A percentile compares a stretch with the other conserved stretches of the same genome.
These are phyloP conservation scores for Vollenhovia emeryi DNA, from an alignment of 1,140 invertebrate species.

Conservation along the genomic window DNA sequence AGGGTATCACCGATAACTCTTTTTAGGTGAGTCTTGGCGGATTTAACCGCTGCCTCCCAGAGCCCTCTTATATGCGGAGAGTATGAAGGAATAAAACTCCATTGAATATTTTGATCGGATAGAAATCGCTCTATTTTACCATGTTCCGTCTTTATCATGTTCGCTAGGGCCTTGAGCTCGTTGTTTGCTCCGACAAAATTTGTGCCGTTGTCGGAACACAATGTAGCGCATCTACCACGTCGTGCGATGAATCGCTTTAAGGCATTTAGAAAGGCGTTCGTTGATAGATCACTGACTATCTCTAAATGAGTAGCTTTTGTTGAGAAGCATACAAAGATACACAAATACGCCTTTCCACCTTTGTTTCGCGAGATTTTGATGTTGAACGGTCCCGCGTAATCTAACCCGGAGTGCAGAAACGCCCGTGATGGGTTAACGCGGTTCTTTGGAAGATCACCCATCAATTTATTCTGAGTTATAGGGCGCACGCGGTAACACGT, in stretches of 20 bases:
- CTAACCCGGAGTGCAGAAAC: neutral
- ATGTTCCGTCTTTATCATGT: neutral
- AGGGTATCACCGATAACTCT: neutral
- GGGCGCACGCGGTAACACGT: neutral
- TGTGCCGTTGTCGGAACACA: conserved; percentile 1
- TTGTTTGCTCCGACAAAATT: neutral
- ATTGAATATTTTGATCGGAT: neutral
- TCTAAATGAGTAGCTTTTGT: conserved; percentile 17
- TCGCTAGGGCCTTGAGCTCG: neutral
- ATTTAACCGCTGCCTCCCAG: neutral
- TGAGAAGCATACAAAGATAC: neutral
- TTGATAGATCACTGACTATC: neutral
- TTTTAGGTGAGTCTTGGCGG: neutral
- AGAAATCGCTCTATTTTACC: neutral
- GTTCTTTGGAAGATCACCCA: neutral
- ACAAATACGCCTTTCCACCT: neutral
- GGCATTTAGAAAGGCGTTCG: neutral
- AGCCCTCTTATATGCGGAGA: conserved; percentile 3
- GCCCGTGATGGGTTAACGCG: neutral
- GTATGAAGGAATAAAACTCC: neutral
- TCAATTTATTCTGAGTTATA: neutral
- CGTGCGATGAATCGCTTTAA: neutral
- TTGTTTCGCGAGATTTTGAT: neutral
- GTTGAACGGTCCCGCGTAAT: neutral
- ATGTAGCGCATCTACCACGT: neutral